A percentile compares a stretch with the other conserved stretches of the same genome.
Conservation (phyloP, 2,888 invertebrate genomes). For the Nesidiocoris tenuis region DNA sequence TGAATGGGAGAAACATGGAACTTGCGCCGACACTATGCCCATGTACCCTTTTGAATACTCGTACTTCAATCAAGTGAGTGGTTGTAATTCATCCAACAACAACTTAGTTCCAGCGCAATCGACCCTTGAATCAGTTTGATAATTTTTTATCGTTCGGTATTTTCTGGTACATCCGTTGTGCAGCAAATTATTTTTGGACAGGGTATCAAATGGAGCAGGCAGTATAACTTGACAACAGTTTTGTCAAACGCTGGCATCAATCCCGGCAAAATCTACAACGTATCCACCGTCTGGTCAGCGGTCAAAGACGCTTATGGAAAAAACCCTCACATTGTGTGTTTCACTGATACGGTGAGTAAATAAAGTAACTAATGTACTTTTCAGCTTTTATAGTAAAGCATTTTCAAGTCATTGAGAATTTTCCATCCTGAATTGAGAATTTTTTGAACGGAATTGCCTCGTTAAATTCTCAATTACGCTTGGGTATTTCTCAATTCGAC, state of each 20-base stretch:
- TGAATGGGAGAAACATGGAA: conserved; percentile 82
- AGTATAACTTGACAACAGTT: conserved; percentile 64
- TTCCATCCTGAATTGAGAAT: too few species aligned
- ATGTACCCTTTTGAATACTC: conserved; percentile 63
- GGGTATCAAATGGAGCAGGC: conserved; percentile 63
- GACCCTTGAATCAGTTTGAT: too few species aligned
- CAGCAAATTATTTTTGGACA: too few species aligned
- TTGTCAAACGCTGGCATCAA: conserved; percentile 61
- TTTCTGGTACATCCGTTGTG: too few species aligned
- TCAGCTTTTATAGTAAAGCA: neutral
- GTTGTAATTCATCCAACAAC: neutral
- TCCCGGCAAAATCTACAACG: conserved; percentile 59
- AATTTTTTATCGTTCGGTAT: neutral
- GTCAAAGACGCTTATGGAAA: conserved; percentile 60
- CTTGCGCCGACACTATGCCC: conserved; percentile 66
- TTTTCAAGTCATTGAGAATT: neutral
- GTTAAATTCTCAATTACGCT: too few species aligned
- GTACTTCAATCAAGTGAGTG: conserved; percentile 60
- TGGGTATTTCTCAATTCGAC: too few species aligned
- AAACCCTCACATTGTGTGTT: conserved; percentile 66
- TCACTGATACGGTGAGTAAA: conserved; percentile 58
- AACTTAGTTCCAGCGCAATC: too few species aligned
- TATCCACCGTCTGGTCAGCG: conserved; percentile 58
- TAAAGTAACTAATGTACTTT: neutral
- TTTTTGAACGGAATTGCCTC: too few species aligned